phyloP scores from a whole-genome alignment of 2,797 vertebrate genomes.

The Melanotaenia nigrans region DNA sequence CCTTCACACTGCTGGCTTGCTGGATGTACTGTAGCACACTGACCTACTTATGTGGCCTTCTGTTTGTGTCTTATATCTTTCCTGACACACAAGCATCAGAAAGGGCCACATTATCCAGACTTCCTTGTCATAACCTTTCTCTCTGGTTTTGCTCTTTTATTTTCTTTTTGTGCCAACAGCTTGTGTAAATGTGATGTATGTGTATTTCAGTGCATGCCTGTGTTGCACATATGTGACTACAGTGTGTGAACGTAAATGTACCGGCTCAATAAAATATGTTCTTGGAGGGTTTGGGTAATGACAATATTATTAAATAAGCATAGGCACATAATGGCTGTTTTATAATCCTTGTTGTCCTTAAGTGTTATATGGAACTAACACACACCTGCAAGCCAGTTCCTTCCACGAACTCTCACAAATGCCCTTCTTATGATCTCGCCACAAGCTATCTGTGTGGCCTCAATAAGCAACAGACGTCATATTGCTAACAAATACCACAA shows the following conservation, averaged over 20 bases:
- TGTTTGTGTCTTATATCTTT: constrained; percentile 34
- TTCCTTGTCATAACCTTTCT: constrained; percentile 13
- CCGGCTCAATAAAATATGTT: constrained; percentile 11
- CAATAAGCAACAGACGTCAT: constrained; percentile 28
- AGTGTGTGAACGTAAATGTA: neutral
- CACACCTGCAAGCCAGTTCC: constrained; percentile 3
- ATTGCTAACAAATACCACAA: constrained; percentile 25
- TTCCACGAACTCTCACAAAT: constrained; percentile 22
- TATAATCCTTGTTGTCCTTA: constrained; percentile 8
- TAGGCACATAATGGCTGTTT: neutral
- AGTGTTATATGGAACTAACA: constrained; percentile 9
- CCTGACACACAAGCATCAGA: constrained; percentile 25
- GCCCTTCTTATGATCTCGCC: constrained; percentile 26
- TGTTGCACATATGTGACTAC: neutral
- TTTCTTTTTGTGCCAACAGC: neutral
- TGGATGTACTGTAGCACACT: constrained; percentile 61
- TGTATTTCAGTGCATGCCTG: neutral
- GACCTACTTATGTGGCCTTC: constrained; percentile 66
- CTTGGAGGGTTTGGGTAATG: neutral
- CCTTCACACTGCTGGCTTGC: constrained; percentile 34
- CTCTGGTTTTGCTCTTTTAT: neutral
- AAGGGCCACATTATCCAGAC: constrained; percentile 1
- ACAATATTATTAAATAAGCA: constrained; percentile 15
- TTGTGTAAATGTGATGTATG: constrained; percentile 27
- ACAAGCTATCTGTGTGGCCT: constrained; percentile 7